Evolutionary conservation across 2,888 invertebrate species (phyloP).

Genomic region (Nomada ferruginata): DNA sequence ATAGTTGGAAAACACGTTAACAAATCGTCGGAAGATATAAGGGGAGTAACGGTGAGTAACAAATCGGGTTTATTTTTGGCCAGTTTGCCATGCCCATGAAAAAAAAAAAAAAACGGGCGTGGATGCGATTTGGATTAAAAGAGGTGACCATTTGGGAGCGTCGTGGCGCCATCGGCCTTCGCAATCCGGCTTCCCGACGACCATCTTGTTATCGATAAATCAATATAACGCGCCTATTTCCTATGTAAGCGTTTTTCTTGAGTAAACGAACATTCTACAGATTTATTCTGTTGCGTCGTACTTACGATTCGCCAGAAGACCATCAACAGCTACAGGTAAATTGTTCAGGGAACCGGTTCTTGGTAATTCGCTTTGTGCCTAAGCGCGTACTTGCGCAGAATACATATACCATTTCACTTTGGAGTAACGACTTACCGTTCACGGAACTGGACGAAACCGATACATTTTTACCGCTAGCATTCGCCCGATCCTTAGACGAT

Average conservation of each 20-base stretch:
- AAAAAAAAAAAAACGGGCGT: constrained; percentile 47
- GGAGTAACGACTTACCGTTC: constrained; percentile 41
- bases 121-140: constrained; percentile 56
- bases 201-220: constrained; percentile 79
- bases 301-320: constrained; percentile 41
- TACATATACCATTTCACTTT: constrained; percentile 46
- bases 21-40: constrained; percentile 66
- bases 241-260: constrained; percentile 52
- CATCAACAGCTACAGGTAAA: constrained; percentile 59
- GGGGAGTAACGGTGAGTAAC: constrained; percentile 63
- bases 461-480: constrained; percentile 43
- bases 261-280: constrained; percentile 45
- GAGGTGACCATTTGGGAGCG: constrained; percentile 66
- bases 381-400: constrained; percentile 54
- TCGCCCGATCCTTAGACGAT: constrained; percentile 36
- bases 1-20: constrained; percentile 60
- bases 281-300: constrained; percentile 48
- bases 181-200: constrained; percentile 73
- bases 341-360: constrained; percentile 57
- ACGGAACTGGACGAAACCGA: constrained; percentile 39
- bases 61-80: constrained; percentile 49
- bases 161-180: constrained; percentile 76
- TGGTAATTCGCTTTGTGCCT: constrained; percentile 55
- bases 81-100: constrained; percentile 26
- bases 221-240: constrained; percentile 73